Conservation (phyloP, 2,113 vertebrate species). For the Eidolon helvum region DNA sequence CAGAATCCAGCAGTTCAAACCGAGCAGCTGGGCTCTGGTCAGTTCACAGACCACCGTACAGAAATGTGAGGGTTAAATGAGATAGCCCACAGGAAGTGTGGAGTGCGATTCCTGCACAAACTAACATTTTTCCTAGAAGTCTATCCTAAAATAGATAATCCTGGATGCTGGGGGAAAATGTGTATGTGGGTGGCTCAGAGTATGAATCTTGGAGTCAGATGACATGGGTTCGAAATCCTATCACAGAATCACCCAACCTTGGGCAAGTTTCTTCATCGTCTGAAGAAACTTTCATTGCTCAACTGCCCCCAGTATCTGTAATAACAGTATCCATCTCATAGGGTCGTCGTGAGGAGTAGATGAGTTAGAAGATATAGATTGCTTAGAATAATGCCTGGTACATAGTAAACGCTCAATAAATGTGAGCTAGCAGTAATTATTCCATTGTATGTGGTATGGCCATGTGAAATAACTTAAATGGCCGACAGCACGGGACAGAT, state of each 20-base stretch:
- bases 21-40: not conserved
- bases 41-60: not conserved
- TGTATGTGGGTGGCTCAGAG: not conserved
- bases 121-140: not conserved
- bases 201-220: not conserved
- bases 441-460: not conserved
- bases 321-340: accelerated
- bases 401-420: not conserved
- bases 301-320: not conserved
- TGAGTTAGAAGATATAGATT: not conserved
- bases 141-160: not conserved
- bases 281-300: not conserved
- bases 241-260: too few species aligned
- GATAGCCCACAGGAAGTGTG: not conserved
- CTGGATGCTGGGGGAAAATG: not conserved
- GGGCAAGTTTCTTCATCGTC: not conserved
- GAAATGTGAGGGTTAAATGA: not conserved
- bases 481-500: not conserved
- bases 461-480: too few species aligned
- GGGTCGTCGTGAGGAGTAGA: not conserved
- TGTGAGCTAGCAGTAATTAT: not conserved
- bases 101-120: not conserved
- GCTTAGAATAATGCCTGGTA: not conserved
- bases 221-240: not conserved
- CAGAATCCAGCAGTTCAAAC: not conserved